Percentiles rank a stretch among this genome's conserved stretches.
Conservation (phyloP, 2,797 vertebrate genomes). For the Nasua narica region DNA sequence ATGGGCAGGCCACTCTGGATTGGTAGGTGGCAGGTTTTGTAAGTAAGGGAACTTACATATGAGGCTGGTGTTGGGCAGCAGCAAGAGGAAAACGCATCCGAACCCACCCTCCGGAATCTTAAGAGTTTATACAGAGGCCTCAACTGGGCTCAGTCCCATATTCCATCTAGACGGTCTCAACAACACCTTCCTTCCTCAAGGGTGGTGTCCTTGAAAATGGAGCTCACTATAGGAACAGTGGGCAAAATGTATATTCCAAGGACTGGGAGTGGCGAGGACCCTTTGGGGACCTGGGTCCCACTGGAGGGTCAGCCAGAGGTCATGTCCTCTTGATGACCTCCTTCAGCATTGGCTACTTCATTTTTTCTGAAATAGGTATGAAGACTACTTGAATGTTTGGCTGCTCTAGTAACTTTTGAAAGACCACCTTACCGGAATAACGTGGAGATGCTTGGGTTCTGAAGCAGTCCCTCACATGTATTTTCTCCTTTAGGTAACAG, state of each 20-base stretch:
- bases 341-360: neutral
- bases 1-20: neutral
- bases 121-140: neutral
- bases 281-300: accelerated
- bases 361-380: neutral
- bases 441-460: neutral
- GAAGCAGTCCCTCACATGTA: neutral
- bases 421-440: neutral
- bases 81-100: neutral
- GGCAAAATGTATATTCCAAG: neutral
- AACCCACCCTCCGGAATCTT: too few species aligned
- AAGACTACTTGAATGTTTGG: neutral
- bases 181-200: neutral
- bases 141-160: neutral
- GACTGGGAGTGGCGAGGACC: too few species aligned
- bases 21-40: neutral
- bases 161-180: neutral
- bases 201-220: neutral
- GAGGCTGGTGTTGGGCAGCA: too few species aligned
- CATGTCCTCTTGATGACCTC: neutral
- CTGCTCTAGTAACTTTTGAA: neutral
- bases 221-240: neutral
- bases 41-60: neutral
- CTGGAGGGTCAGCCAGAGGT: neutral
- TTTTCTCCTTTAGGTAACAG: neutral